These are phyloP conservation scores for Torymus texanus DNA, from an alignment of 2,888 invertebrate genomes.

Conservation along the genomic window DNA sequence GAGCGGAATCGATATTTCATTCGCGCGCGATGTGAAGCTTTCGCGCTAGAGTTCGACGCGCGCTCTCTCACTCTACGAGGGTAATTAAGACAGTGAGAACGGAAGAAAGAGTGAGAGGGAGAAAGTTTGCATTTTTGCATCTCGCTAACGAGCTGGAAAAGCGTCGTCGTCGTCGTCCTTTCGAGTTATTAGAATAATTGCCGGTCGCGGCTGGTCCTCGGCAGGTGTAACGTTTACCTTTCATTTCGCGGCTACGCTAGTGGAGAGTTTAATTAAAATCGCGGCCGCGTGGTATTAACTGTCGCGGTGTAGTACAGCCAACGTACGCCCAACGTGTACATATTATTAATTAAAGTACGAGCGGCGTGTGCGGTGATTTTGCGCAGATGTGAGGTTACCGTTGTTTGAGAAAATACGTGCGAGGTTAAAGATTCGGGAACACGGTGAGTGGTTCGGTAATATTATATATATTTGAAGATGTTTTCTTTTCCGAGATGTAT, in stretches of 20 bases:
- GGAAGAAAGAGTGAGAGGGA: not conserved
- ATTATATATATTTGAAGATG: no score
- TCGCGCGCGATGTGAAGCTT: not conserved
- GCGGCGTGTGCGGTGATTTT: no score
- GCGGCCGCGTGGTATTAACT: not conserved
- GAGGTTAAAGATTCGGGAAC: no score
- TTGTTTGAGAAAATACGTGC: no score
- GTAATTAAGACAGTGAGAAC: conserved; percentile 9
- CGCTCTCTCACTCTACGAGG: not conserved
- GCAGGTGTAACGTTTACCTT: conserved; percentile 11
- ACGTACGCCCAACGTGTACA: not conserved
- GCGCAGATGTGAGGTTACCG: no score
- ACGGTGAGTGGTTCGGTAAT: no score
- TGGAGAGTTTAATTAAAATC: conserved; percentile 31
- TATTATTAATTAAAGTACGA: conserved; percentile 29
- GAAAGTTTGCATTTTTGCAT: no score
- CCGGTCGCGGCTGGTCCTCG: not conserved
- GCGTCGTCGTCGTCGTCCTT: no score
- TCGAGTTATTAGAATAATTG: conserved; percentile 31
- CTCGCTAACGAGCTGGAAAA: no score
- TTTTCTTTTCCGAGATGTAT: no score
- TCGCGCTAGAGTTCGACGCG: not conserved
- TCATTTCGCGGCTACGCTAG: not conserved
- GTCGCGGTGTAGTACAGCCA: no score
- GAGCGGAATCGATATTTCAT: conserved; percentile 34